Evolutionary conservation across 2,888 invertebrate species (phyloP).

Genomic region (Portevinia maculata): DNA sequence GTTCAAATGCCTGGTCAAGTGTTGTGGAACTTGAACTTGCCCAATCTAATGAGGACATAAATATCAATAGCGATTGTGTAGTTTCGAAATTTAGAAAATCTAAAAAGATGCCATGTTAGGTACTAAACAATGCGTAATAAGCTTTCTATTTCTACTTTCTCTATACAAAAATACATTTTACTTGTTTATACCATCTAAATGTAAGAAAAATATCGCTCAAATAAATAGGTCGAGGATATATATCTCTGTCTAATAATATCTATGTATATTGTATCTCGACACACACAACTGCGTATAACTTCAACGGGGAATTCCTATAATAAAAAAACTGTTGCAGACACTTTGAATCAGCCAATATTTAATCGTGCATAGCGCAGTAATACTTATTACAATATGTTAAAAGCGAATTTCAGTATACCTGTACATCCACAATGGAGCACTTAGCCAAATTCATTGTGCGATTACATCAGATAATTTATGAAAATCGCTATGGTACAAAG

Average conservation of each 20-base stretch:
- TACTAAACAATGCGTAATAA: too few relatives aligned
- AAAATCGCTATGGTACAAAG: constrained; percentile 8
- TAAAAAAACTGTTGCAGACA: constrained; percentile 1
- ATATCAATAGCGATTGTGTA: too few relatives aligned
- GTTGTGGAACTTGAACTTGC: too few relatives aligned
- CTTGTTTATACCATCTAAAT: not conserved
- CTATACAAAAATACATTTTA: not conserved
- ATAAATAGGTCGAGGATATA: constrained; percentile 17
- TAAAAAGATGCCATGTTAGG: too few relatives aligned
- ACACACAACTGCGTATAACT: too few relatives aligned
- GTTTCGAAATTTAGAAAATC: too few relatives aligned
- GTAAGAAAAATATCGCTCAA: not conserved
- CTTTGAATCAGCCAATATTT: constrained; percentile 10
- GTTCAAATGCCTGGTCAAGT: too few relatives aligned
- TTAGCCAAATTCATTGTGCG: constrained; percentile 26
- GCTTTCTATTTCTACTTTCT: not conserved
- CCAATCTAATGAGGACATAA: too few relatives aligned
- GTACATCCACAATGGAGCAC: not conserved
- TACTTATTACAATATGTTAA: too few relatives aligned
- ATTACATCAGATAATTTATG: constrained; percentile 42
- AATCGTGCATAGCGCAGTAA: too few relatives aligned
- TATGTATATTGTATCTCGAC: too few relatives aligned
- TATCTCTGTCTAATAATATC: too few relatives aligned
- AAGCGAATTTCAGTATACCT: not conserved
- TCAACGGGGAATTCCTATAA: constrained; percentile 20